Conservation (phyloP, 2,113 vertebrate genomes). For the Ardeotis arabs region DNA sequence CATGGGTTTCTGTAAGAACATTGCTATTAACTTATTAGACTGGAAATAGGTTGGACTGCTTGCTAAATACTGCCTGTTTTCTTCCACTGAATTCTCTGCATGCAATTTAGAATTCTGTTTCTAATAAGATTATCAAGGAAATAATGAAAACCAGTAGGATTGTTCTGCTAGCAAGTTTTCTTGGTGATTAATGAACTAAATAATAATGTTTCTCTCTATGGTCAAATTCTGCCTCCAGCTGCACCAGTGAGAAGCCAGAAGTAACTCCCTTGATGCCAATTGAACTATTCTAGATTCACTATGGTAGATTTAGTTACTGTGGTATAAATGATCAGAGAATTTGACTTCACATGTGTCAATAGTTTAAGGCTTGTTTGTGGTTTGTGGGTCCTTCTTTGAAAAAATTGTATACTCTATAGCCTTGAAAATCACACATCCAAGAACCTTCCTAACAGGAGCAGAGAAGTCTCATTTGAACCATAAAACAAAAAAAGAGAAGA, state of each 20-base stretch:
- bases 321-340: neutral
- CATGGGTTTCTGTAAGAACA: neutral
- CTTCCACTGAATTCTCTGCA: neutral
- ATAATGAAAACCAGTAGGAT: neutral
- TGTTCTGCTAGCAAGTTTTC: slow-evolving; percentile 17
- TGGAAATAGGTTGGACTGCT: neutral
- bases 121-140: slow-evolving; percentile 54
- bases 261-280: neutral
- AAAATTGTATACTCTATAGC: neutral
- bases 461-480: neutral
- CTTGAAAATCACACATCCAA: neutral
- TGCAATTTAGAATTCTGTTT: slow-evolving; percentile 27
- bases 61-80: slow-evolving; percentile 27
- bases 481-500: neutral
- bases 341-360: slow-evolving; percentile 30
- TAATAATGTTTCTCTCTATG: slow-evolving; percentile 19
- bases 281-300: neutral
- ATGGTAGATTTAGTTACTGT: neutral
- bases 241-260: slow-evolving; percentile 2
- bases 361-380: slow-evolving; percentile 29
- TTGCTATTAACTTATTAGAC: slow-evolving; percentile 38
- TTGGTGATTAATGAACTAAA: slow-evolving; percentile 50
- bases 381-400: neutral
- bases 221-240: slow-evolving; percentile 6
- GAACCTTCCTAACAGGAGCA: neutral